phyloP scores from a whole-genome alignment of 2,888 invertebrate genomes.

The Sisyra nigra region DNA sequence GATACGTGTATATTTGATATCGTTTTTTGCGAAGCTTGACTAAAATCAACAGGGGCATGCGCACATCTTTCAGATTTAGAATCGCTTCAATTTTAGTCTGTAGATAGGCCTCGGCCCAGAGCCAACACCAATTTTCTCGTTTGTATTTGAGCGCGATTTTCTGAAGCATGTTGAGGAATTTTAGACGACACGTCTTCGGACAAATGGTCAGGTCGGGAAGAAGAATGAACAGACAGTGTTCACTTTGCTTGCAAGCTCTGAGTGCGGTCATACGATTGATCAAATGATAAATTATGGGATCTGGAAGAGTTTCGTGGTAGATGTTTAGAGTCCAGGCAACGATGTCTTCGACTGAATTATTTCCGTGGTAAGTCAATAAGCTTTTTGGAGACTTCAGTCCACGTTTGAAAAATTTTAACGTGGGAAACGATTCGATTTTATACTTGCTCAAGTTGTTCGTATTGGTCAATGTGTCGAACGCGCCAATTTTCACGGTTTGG shows the following conservation, averaged over 20 bases:
- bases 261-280: neutral
- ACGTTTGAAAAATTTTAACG: neutral
- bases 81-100: neutral
- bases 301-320: neutral
- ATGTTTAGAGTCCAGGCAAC: neutral
- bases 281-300: neutral
- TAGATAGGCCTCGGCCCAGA: neutral
- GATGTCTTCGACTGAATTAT: neutral
- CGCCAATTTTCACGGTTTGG: neutral
- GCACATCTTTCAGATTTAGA: neutral
- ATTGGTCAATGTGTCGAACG: neutral
- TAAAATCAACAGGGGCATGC: neutral
- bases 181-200: neutral
- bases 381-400: neutral
- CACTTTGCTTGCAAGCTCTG: neutral
- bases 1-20: too few relatives aligned
- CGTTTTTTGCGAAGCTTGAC: too few relatives aligned
- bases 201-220: neutral
- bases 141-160: neutral
- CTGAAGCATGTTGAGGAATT: neutral
- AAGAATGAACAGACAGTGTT: neutral
- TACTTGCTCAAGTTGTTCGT: neutral
- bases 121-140: conserved; percentile 3
- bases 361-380: neutral
- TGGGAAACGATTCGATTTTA: neutral